Conservation (phyloP, 2,888 invertebrate species). For the Boloria euphrosyne region DNA sequence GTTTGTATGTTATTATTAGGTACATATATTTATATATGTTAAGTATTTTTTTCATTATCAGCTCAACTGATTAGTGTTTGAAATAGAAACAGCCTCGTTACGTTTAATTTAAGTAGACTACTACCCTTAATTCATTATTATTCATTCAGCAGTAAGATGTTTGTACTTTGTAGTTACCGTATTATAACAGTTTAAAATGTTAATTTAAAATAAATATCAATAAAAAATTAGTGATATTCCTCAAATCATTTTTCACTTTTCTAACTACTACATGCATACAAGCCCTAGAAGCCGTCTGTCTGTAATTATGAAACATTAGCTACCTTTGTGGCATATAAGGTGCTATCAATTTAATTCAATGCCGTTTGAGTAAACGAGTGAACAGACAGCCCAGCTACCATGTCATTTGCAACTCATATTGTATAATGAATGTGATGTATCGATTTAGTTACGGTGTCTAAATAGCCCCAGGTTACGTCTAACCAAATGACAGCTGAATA, state of each 20-base stretch:
- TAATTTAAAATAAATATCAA: too few relatives aligned
- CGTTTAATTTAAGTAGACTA: too few relatives aligned
- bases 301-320: constrained; percentile 63
- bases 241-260: constrained; percentile 11
- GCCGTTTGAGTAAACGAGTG: constrained; percentile 60
- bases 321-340: constrained; percentile 57
- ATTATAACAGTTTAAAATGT: too few relatives aligned
- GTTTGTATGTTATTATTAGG: too few relatives aligned
- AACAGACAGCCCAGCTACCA: constrained; percentile 45
- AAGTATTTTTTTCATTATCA: too few relatives aligned
- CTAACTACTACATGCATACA: not conserved
- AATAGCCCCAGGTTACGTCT: constrained; percentile 29
- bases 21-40: too few relatives aligned
- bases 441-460: constrained; percentile 43
- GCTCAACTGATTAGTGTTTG: too few relatives aligned
- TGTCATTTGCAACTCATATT: constrained; percentile 47
- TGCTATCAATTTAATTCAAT: constrained; percentile 68
- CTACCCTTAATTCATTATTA: too few relatives aligned
- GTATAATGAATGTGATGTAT: constrained; percentile 40
- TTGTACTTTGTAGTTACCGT: too few relatives aligned
- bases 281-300: constrained; percentile 26
- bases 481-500: constrained; percentile 23
- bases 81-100: too few relatives aligned
- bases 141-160: too few relatives aligned
- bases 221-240: not conserved